Evolutionary conservation across 2,113 vertebrate genomes (phyloP).

Genomic region (Brienomyrus brachyistius): DNA sequence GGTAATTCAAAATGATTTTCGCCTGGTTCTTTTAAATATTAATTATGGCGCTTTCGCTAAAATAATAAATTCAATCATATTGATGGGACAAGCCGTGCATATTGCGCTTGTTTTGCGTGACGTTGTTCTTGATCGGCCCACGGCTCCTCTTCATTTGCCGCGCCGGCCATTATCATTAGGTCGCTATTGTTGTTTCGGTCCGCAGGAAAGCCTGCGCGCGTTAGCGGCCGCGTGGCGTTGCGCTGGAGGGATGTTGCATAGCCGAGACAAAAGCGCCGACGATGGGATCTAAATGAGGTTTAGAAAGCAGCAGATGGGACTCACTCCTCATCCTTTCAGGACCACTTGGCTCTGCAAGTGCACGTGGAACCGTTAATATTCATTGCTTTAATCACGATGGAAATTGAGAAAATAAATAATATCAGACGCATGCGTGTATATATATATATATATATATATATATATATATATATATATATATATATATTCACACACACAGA

Average conservation of each 20-base stretch:
- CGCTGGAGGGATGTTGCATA: conserved; percentile 35
- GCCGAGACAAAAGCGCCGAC: conserved; percentile 82
- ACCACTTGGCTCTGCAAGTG: conserved; percentile 45
- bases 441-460: neutral
- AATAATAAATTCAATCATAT: neutral
- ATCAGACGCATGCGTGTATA: neutral
- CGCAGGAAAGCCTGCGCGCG: neutral
- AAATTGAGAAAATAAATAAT: neutral
- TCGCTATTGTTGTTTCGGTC: conserved; percentile 2
- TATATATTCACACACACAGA: neutral
- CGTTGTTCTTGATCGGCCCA: neutral
- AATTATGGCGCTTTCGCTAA: neutral
- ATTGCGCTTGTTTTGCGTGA: neutral
- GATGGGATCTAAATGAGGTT: conserved; percentile 87
- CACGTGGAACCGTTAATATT: conserved; percentile 30
- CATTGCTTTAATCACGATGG: conserved; percentile 30
- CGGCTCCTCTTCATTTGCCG: neutral
- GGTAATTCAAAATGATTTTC: neutral
- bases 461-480: too few species aligned
- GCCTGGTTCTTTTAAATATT: neutral
- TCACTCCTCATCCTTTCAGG: conserved; percentile 52
- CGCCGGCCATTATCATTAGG: neutral
- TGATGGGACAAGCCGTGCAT: neutral
- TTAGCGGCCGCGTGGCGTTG: conserved; percentile 1
- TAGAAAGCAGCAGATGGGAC: conserved; percentile 88